Base-by-base conservation (phyloP, 2,797 vertebrate species). In the Squalus acanthias region DNA sequence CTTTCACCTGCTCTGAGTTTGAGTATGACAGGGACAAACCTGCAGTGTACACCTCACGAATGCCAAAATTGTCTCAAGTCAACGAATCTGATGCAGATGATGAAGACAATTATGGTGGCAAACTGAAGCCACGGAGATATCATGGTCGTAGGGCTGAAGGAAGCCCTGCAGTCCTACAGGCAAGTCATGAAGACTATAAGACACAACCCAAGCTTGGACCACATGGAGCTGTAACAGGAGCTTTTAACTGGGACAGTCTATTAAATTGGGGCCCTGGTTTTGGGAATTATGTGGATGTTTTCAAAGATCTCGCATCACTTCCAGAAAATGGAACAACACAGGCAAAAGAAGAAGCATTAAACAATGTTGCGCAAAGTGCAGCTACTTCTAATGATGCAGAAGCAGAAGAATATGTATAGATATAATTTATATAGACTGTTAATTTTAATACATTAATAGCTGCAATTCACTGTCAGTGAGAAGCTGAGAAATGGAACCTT, bases 1-100 rank as follows among this genome's bases (percentile, higher is more conserved):
- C 99, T 95, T 99, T 99, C 98, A 99, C 99, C 72, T 99, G 99
- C 98, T 99, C 99, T 0, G 99, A 99, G 97, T 99, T 99, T 99
- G 99, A 99, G 97, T 99, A 99, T 0, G 99, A 99, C 97, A 97
- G 99, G 96, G 99, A 99, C 1, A 99, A 99, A 97, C 98, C 99
- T 0, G 98, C 98, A 89, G 98, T 98, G 0, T 99, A 99, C 97
- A 98, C 98, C 95, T 99, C 99, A 96, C 97, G 99, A 46, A 98
- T 99, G 96, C 99, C 99, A 97, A 99, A 99, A 97, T 97, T 99
- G 69, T 99, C 99, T 0, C 99, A 99, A 97, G 99, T 99, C 96
- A 99, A 99, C 0, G 99, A 99, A 97, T 99, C 99, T 0, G 99
- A 99, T 1, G 99, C 99, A 0, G 99, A 99, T 33, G 99, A 99